These are phyloP conservation scores for Bolinopsis microptera DNA, from an alignment of 37 sponge, comb jelly and placozoan genomes.

Conservation along the genomic window DNA sequence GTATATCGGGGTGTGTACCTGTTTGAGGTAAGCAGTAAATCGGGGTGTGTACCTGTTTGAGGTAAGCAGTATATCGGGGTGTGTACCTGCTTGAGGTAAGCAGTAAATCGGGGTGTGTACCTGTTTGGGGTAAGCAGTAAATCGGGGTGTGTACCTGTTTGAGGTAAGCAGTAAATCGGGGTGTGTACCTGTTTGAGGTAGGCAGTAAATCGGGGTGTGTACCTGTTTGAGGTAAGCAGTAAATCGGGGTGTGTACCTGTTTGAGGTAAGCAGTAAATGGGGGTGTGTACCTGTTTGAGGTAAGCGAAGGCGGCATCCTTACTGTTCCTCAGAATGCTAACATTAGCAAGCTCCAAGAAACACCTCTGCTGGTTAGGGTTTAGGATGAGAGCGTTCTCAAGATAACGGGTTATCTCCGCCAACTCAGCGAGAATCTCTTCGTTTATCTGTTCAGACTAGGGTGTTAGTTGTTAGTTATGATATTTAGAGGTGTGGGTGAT, in stretches of 20 bases:
- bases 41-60: not conserved
- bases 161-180: not conserved
- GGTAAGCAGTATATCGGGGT: not conserved
- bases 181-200: not conserved
- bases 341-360: constrained; percentile 50
- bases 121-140: not conserved
- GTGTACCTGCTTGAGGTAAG: not conserved
- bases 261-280: not conserved
- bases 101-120: no score
- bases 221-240: not conserved
- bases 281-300: not conserved
- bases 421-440: constrained; percentile 51
- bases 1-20: no score
- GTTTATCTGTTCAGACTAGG: not conserved
- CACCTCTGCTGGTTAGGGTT: constrained; percentile 54
- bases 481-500: no score
- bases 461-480: not conserved
- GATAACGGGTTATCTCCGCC: not conserved
- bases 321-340: not conserved
- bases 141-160: not conserved
- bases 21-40: not conserved
- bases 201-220: not conserved
- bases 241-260: not conserved
- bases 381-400: constrained; percentile 39
- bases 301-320: constrained; percentile 19